phyloP scores from a whole-genome alignment of 2,888 invertebrate genomes.

The Zelleria hepariella region DNA sequence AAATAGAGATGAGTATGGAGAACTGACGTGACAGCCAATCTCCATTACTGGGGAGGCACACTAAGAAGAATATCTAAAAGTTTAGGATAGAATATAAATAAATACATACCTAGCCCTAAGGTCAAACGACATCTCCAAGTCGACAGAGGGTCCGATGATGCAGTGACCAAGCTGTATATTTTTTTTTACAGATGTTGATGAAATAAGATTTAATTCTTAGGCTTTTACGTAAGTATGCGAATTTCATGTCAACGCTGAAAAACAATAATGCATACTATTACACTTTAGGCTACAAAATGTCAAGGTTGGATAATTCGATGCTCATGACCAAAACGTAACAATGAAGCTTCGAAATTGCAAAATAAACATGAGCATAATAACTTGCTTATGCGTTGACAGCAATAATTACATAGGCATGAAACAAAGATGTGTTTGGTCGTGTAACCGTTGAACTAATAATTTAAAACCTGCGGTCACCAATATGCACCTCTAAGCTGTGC shows the following conservation, averaged over 20 bases:
- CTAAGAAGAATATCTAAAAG: too few relatives aligned
- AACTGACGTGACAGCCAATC: too few relatives aligned
- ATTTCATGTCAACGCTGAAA: background rate
- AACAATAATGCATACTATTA: background rate
- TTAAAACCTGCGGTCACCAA: background rate
- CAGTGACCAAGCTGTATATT: too few relatives aligned
- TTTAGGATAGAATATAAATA: too few relatives aligned
- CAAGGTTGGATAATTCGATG: conserved; percentile 32
- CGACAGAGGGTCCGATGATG: too few relatives aligned
- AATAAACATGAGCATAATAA: conserved; percentile 41
- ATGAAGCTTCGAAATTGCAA: conserved; percentile 21
- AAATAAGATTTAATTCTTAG: background rate
- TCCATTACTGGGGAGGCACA: too few relatives aligned
- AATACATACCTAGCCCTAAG: too few relatives aligned
- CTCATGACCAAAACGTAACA: conserved; percentile 23
- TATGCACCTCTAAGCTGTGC: too few relatives aligned
- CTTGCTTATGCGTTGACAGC: conserved; percentile 44
- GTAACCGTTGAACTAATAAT: background rate
- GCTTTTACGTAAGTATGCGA: too few relatives aligned
- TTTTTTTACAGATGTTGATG: background rate
- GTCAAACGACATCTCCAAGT: too few relatives aligned
- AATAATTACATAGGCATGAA: conserved; percentile 53
- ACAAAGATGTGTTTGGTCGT: conserved; percentile 24
- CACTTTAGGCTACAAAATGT: conserved; percentile 23
- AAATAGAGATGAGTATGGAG: too few relatives aligned